Conservation (phyloP, 2,797 vertebrate species). For the Takifugu ocellatus region DNA sequence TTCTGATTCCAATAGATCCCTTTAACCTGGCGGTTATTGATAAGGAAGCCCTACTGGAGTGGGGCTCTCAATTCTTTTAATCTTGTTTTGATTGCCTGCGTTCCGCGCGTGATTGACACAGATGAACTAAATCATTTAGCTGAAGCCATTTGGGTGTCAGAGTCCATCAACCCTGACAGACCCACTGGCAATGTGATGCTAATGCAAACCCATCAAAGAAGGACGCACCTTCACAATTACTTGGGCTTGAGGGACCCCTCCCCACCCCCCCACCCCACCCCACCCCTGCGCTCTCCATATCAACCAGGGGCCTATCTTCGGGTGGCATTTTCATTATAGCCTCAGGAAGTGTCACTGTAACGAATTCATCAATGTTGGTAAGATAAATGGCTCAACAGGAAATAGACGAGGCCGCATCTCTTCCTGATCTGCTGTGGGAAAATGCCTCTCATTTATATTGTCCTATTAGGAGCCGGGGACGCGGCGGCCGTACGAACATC, state of each 20-base stretch:
- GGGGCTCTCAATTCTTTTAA: too few species aligned
- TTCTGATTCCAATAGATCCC: too few species aligned
- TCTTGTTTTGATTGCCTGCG: too few species aligned
- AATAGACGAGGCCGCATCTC: conserved; percentile 82
- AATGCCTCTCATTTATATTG: conserved; percentile 83
- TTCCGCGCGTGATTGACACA: too few species aligned
- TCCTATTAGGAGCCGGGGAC: conserved; percentile 77
- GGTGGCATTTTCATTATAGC: conserved; percentile 86
- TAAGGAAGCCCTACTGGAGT: too few species aligned
- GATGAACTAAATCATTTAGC: too few species aligned
- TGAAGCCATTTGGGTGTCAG: conserved; percentile 47
- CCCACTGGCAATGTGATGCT: conserved; percentile 37
- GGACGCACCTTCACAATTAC: conserved; percentile 78
- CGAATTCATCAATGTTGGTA: conserved; percentile 87
- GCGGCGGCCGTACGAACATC: conserved; percentile 76
- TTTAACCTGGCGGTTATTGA: conserved; percentile 17
- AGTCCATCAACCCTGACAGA: conserved; percentile 53
- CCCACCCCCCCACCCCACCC: conserved; percentile 14
- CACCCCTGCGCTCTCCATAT: conserved; percentile 75
- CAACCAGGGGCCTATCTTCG: conserved; percentile 75
- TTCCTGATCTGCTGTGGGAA: conserved; percentile 78
- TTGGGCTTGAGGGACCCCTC: conserved; percentile 63
- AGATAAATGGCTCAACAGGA: conserved; percentile 86
- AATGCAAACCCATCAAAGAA: conserved; percentile 59
- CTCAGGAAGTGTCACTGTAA: conserved; percentile 82